Percentiles rank a stretch among this genome's conserved stretches.
These are phyloP conservation scores for Propithecus deckenii DNA, from an alignment of 2,797 vertebrate genomes.

Conservation along the genomic window DNA sequence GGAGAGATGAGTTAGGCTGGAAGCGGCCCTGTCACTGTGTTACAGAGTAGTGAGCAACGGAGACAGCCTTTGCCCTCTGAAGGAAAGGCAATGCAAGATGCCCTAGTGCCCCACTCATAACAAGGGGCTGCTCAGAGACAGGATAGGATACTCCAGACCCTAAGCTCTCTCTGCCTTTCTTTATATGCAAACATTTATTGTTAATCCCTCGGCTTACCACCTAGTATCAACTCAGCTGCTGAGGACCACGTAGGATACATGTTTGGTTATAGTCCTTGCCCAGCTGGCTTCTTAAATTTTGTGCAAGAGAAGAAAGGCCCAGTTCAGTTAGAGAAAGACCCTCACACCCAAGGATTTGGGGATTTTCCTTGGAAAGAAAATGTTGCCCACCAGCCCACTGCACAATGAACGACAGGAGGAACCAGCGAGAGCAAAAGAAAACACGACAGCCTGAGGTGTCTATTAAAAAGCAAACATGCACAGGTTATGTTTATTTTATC, in stretches of 20 bases:
- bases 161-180: background rate
- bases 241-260: background rate
- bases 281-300: background rate
- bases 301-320: background rate
- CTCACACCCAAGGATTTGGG: background rate
- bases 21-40: background rate
- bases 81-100: background rate
- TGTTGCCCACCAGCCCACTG: background rate
- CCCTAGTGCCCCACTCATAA: background rate
- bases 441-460: background rate
- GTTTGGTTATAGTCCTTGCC: background rate
- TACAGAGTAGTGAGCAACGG: rapidly evolving
- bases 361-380: background rate
- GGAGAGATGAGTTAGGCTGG: background rate
- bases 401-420: background rate
- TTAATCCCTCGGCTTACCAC: background rate
- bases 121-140: background rate
- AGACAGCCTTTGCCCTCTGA: background rate
- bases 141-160: background rate
- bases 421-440: background rate
- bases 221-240: background rate
- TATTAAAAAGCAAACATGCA: background rate
- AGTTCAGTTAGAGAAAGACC: background rate
- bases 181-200: background rate
- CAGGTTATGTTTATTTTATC: background rate